phyloP scores from a whole-genome alignment of 1,140 invertebrate species.

The Lordiphosa collinella region DNA sequence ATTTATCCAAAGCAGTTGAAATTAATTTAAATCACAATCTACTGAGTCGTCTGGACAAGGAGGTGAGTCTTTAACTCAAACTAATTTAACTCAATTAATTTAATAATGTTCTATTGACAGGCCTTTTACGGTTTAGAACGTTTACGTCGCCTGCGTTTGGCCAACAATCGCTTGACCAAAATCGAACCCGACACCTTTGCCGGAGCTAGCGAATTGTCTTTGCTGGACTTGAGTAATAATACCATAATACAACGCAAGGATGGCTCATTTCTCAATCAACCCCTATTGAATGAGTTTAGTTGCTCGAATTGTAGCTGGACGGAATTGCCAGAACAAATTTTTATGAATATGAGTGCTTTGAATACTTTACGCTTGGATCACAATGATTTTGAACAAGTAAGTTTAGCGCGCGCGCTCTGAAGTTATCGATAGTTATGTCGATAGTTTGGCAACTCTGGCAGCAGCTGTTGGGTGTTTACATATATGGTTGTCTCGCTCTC shows the following conservation, averaged over 20 bases:
- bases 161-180: constrained; percentile 81
- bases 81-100: background rate
- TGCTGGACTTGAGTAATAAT: constrained; percentile 81
- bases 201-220: constrained; percentile 78
- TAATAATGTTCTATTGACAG: constrained; percentile 21
- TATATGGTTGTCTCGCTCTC: constrained; percentile 49
- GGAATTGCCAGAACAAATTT: constrained; percentile 70
- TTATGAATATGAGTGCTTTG: constrained; percentile 80
- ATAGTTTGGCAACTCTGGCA: constrained; percentile 23
- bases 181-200: constrained; percentile 81
- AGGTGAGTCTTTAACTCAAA: constrained; percentile 26
- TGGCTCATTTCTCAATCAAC: constrained; percentile 68
- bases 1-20: constrained; percentile 62
- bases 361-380: constrained; percentile 79
- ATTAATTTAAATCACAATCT: constrained; percentile 68
- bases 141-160: constrained; percentile 77
- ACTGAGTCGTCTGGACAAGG: constrained; percentile 59
- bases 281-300: constrained; percentile 55
- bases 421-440: constrained; percentile 26
- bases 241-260: constrained; percentile 78
- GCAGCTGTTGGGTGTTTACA: background rate
- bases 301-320: constrained; percentile 73
- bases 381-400: constrained; percentile 76
- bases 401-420: constrained; percentile 21
- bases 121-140: constrained; percentile 49